Evolutionary conservation across 2,888 invertebrate genomes (phyloP).

Genomic region (Caradrina clavipalpis): DNA sequence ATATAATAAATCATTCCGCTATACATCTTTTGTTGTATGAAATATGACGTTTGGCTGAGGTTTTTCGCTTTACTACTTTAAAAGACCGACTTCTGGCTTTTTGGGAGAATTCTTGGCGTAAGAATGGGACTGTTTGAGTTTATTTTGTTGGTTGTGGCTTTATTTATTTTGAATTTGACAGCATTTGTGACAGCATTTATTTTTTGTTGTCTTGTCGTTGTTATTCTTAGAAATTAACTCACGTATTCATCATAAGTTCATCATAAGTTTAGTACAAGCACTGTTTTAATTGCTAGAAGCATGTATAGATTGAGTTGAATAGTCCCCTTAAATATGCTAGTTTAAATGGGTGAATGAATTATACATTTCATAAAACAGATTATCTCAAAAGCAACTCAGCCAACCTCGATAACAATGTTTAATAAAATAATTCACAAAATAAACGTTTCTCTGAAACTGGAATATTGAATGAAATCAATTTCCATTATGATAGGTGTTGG

Average conservation of each 20-base stretch:
- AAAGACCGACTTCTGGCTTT: conserved; percentile 52
- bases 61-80: conserved; percentile 47
- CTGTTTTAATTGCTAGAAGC: too few species aligned
- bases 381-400: conserved; percentile 10
- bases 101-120: conserved; percentile 10
- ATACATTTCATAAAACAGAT: conserved; percentile 11
- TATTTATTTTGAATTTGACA: background rate
- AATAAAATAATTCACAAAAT: conserved; percentile 52
- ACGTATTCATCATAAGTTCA: too few species aligned
- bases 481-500: conserved; percentile 61
- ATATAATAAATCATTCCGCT: conserved; percentile 66
- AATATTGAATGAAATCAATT: conserved; percentile 60
- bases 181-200: background rate
- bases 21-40: conserved; percentile 64
- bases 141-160: background rate
- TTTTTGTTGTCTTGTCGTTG: too few species aligned
- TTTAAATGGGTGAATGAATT: background rate
- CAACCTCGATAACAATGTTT: conserved; percentile 29
- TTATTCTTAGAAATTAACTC: too few species aligned
- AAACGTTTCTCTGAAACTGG: conserved; percentile 49
- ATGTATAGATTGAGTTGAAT: too few species aligned
- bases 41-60: conserved; percentile 61
- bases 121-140: background rate
- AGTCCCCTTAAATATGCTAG: too few species aligned
- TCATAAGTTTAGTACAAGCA: too few species aligned